Conservation (phyloP, 2,113 vertebrate genomes). For the Odocoileus virginianus region DNA sequence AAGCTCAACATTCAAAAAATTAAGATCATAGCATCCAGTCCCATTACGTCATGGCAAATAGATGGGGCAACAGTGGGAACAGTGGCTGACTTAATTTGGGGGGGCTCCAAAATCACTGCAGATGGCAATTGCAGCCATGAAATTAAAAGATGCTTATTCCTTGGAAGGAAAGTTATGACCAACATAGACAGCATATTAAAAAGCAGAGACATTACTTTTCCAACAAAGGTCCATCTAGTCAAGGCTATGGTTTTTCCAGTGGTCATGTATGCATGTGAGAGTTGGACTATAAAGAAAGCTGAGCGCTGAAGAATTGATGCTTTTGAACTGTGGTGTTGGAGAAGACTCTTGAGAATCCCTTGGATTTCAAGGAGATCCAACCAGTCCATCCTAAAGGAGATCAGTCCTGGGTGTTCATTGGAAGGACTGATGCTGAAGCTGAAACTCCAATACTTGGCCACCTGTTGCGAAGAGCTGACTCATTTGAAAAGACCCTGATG, state of each 20-base stretch:
- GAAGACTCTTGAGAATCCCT: neutral
- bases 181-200: neutral
- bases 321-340: too few relatives aligned
- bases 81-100: neutral
- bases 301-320: too few relatives aligned
- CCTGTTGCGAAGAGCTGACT: fast-evolving
- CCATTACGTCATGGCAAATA: neutral
- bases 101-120: neutral
- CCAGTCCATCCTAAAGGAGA: neutral
- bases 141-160: neutral
- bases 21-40: neutral
- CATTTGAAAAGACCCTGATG: neutral
- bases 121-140: neutral
- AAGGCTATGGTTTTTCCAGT: too few relatives aligned
- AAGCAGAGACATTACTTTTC: neutral
- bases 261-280: too few relatives aligned
- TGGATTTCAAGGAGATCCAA: neutral
- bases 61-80: neutral
- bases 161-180: neutral
- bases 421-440: neutral
- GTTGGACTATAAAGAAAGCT: too few relatives aligned
- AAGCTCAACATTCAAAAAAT: neutral
- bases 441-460: neutral
- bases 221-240: neutral
- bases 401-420: neutral